A percentile compares a stretch with the other conserved stretches of the same genome.
Conservation (phyloP, 2,888 invertebrate genomes). For the Ypsolopha scabrella region DNA sequence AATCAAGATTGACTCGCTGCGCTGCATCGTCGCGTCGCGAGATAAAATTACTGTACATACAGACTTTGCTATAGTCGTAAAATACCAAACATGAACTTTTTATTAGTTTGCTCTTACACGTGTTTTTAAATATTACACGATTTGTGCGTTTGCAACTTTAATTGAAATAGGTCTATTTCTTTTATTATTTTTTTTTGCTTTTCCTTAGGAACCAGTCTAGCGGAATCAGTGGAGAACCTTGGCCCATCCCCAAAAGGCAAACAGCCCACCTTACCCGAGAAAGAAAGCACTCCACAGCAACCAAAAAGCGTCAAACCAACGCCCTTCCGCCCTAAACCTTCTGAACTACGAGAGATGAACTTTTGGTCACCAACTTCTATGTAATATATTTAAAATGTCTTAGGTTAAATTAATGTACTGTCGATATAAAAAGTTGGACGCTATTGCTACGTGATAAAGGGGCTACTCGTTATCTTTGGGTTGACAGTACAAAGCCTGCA, state of each 20-base stretch:
- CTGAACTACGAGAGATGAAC: slow-evolving; percentile 84
- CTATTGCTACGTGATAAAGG: too few relatives aligned
- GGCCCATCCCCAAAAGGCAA: slow-evolving; percentile 44
- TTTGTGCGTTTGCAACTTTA: too few relatives aligned
- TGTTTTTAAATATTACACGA: too few relatives aligned
- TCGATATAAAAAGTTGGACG: too few relatives aligned
- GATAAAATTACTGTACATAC: slow-evolving; percentile 10
- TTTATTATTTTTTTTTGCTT: slow-evolving; percentile 8
- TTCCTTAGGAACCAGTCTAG: slow-evolving; percentile 33
- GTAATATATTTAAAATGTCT: slow-evolving; percentile 41
- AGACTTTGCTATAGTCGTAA: neutral
- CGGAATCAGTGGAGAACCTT: slow-evolving; percentile 55
- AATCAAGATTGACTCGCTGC: too few relatives aligned
- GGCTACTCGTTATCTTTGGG: too few relatives aligned
- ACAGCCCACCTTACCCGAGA: slow-evolving; percentile 19
- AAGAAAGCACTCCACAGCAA: slow-evolving; percentile 22
- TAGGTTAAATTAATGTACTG: too few relatives aligned
- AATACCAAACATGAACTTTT: too few relatives aligned
- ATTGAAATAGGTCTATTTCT: neutral
- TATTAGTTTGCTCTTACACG: too few relatives aligned
- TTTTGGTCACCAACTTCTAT: slow-evolving; percentile 90
- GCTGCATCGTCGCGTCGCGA: too few relatives aligned
- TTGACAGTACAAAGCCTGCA: too few relatives aligned
- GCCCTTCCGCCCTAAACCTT: slow-evolving; percentile 70
- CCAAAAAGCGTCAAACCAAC: slow-evolving; percentile 25